Percentiles rank a stretch among this genome's conserved stretches.
These are phyloP conservation scores for Leptosomus discolor DNA, from an alignment of 2,113 vertebrate species.

Conservation along the genomic window DNA sequence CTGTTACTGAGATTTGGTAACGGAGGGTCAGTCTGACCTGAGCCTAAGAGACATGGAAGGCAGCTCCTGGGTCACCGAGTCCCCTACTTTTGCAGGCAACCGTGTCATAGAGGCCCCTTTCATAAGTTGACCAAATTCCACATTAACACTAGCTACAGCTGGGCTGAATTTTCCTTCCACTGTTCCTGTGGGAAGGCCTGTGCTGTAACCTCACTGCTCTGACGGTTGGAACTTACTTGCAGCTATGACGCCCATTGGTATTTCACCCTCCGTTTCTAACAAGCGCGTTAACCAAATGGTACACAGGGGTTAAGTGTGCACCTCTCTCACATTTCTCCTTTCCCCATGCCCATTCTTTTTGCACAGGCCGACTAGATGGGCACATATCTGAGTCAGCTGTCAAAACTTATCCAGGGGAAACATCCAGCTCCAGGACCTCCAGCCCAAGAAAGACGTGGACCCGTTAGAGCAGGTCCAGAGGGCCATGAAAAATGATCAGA, in stretches of 20 bases:
- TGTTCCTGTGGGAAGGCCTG: neutral
- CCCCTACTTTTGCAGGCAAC: neutral
- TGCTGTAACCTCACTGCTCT: neutral
- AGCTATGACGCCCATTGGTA: fast-evolving
- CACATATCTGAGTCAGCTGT: neutral
- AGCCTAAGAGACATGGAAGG: constrained; percentile 7
- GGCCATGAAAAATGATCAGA: neutral
- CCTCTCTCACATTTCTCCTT: neutral
- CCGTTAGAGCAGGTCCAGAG: fast-evolving
- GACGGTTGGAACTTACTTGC: neutral
- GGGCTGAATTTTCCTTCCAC: neutral
- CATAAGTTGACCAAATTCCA: constrained; percentile 17
- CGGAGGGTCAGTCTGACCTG: constrained; percentile 40
- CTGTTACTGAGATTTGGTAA: constrained; percentile 47
- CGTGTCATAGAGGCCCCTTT: constrained; percentile 26
- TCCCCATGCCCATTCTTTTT: neutral
- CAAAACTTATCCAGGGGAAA: neutral
- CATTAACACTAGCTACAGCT: neutral
- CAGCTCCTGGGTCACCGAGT: constrained; percentile 45
- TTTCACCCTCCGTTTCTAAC: neutral
- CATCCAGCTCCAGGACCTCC: fast-evolving
- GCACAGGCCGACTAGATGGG: neutral
- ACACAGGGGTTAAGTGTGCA: neutral
- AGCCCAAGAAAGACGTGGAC: neutral
- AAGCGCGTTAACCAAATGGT: neutral